Base-by-base conservation (phyloP, 2,113 vertebrate species). In the Actinemys pallida region DNA sequence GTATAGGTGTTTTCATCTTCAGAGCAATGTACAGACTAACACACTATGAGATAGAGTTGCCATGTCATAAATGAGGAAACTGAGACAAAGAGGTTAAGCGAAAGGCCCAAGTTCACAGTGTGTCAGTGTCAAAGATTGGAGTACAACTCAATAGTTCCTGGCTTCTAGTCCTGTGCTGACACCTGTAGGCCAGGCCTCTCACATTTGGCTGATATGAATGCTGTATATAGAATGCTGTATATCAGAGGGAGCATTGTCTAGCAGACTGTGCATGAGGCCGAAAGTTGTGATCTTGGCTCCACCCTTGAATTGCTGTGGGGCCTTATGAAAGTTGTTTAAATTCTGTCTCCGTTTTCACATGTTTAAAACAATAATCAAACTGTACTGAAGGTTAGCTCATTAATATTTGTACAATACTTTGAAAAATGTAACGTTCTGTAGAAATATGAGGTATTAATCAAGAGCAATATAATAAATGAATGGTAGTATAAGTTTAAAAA, bases 361-460 rank as follows among this genome's bases (percentile, higher is more conserved):
- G 35, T 85, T 82, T 90, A 94, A 97, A 96, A 93, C 92, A 94
- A 92, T 88, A 93, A 93, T 89, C 88, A 90, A 83, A 91, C 75
- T 0, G 3, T 65, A 72, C 0, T 92, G 89, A 90, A 92, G 62
- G 91, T 49, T 22, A 1, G 76, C 52, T 84, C 57, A 78, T 90
- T 96, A 89, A 83, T 90, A 93, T 91, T 93, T 95, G 90, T 83
- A 86, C 7, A 20, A 89, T 59, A 72, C 90, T 85, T 91, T 96
- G 93, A 94, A 96, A 97, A 95, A 91, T 75, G 53, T 83, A 90
- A 87, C 54, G 35, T 90, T 86, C 89, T 95, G 53, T 86, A 85
- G 88, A 94, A 93, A 93, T 88, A 78, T 52, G 78, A 76, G 81
- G 86, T 95, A 88, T 45, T 95, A 49, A 83, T 65, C 81, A 79